Evolutionary conservation across 2,113 vertebrate genomes (phyloP).

Genomic region (Pithys albifrons): DNA sequence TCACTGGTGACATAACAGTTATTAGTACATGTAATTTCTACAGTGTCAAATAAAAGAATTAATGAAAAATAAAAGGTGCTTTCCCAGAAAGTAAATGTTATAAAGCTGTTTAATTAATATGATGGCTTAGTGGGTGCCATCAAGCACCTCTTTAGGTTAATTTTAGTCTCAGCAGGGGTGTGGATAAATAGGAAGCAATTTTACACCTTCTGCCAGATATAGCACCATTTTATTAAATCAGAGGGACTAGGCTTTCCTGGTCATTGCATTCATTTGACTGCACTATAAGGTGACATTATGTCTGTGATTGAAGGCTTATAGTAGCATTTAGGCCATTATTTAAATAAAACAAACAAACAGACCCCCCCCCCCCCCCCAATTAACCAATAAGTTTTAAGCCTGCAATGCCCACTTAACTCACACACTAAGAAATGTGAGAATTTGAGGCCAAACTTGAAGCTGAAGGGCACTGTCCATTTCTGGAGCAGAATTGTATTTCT

Average conservation of each 20-base stretch:
- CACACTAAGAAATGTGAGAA: background rate
- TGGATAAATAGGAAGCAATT: constrained; percentile 36
- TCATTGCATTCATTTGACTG: background rate
- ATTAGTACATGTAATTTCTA: background rate
- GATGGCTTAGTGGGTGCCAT: background rate
- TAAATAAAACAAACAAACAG: background rate
- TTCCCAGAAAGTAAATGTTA: background rate
- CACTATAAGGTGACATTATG: background rate
- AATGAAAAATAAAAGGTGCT: background rate
- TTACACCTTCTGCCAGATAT: constrained; percentile 7
- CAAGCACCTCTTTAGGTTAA: constrained; percentile 16
- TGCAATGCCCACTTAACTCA: background rate
- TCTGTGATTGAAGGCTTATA: background rate
- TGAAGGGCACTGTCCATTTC: background rate
- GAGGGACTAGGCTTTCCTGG: background rate
- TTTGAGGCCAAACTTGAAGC: background rate
- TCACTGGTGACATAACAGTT: background rate
- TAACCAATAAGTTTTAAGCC: background rate
- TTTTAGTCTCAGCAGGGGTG: constrained; percentile 22
- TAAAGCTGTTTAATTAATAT: constrained; percentile 38
- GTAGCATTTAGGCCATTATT: background rate
- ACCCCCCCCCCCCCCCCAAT: fast-evolving
- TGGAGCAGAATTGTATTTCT: background rate
- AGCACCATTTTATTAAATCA: background rate
- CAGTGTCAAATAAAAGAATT: background rate